Conservation (phyloP, 1,140 invertebrate genomes). For the Papilio polyxenes region DNA sequence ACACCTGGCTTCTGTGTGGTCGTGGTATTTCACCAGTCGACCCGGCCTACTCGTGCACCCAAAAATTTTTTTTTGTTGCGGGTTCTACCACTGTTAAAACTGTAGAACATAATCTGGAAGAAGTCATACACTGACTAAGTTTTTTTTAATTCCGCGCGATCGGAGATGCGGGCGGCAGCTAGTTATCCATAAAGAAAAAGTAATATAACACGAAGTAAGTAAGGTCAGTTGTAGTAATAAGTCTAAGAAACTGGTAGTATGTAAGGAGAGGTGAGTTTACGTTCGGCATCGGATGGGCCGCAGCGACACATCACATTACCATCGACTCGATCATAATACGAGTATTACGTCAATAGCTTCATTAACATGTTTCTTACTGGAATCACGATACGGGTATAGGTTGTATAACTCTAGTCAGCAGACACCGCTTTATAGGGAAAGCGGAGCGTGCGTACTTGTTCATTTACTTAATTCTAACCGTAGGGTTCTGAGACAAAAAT, state of each 20-base stretch:
- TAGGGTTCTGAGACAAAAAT: too few relatives aligned
- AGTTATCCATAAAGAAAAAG: too few relatives aligned
- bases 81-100: too few relatives aligned
- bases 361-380: background rate
- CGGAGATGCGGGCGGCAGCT: background rate
- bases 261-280: constrained; percentile 9
- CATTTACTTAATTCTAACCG: background rate
- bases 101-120: too few relatives aligned
- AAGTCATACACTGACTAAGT: too few relatives aligned
- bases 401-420: background rate
- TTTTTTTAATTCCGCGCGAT: too few relatives aligned
- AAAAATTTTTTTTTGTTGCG: too few relatives aligned
- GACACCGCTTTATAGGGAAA: background rate
- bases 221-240: background rate
- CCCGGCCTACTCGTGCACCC: too few relatives aligned
- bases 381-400: background rate
- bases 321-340: background rate
- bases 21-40: too few relatives aligned
- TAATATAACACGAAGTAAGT: too few relatives aligned
- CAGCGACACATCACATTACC: background rate
- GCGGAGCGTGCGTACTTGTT: background rate
- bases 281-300: background rate
- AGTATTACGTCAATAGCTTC: constrained; percentile 16
- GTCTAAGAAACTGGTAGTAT: background rate
- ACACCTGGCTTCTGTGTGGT: too few relatives aligned